phyloP scores from a whole-genome alignment of 2,888 invertebrate genomes.

The Drosophila prolongata region DNA sequence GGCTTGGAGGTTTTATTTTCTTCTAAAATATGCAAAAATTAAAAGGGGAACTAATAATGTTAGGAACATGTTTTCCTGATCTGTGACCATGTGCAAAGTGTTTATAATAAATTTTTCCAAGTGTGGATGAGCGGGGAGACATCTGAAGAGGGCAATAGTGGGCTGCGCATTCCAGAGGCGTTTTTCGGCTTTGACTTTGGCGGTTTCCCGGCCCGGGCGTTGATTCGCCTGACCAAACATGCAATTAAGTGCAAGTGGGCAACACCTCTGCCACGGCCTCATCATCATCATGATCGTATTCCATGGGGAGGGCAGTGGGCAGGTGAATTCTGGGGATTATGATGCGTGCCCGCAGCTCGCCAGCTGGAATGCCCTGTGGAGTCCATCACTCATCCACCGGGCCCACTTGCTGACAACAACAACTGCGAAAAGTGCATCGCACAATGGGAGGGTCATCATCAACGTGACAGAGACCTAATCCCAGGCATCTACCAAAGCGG shows the following conservation, averaged over 20 bases:
- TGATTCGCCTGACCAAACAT: conserved; percentile 71
- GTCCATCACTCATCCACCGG: conserved; percentile 69
- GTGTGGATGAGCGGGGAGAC: background rate
- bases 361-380: conserved; percentile 28
- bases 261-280: conserved; percentile 53
- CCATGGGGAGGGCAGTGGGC: conserved; percentile 21
- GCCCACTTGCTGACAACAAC: conserved; percentile 60
- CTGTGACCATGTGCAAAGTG: too few relatives aligned
- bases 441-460: conserved; percentile 21
- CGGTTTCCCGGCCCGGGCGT: conserved; percentile 59
- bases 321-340: conserved; percentile 41
- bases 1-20: too few relatives aligned
- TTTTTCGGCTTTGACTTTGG: conserved; percentile 44
- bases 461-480: conserved; percentile 52
- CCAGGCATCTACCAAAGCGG: conserved; percentile 43
- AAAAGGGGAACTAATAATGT: too few relatives aligned
- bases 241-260: conserved; percentile 71
- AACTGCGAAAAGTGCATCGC: conserved; percentile 21
- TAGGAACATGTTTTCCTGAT: too few relatives aligned
- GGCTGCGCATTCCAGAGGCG: conserved; percentile 46
- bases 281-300: conserved; percentile 7
- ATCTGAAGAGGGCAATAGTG: background rate
- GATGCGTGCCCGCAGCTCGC: conserved; percentile 28
- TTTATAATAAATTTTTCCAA: background rate
- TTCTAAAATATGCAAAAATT: too few relatives aligned